Percentiles rank a stretch among this genome's conserved stretches.
phyloP scores from a whole-genome alignment of 30 jellyfish, hydroid and myxozoan genomes.

The Euphysa ruthae region DNA sequence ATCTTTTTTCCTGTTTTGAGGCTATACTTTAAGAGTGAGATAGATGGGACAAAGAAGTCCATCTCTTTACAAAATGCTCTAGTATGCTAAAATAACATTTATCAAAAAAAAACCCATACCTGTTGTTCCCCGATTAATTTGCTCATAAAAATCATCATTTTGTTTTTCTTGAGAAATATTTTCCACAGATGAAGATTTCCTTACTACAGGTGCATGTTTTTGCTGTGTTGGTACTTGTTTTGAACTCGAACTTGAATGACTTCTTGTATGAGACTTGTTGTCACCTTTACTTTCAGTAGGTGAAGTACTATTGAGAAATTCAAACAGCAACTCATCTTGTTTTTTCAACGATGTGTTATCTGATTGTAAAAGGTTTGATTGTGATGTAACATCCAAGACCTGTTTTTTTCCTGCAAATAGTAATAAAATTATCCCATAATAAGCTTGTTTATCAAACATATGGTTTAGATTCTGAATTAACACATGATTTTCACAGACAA shows the following conservation, averaged over 20 bases:
- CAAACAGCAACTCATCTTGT: constrained; percentile 77
- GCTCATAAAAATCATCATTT: too few species aligned
- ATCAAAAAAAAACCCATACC: too few species aligned
- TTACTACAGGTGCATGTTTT: neutral
- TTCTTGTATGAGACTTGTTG: constrained; percentile 27
- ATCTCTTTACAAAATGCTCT: too few species aligned
- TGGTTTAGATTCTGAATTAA: too few species aligned
- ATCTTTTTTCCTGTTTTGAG: too few species aligned
- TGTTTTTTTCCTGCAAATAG: neutral
- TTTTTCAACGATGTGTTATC: constrained; percentile 45
- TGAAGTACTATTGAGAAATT: constrained; percentile 62
- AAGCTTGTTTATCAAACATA: too few species aligned
- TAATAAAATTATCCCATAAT: too few species aligned
- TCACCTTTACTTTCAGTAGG: constrained; percentile 17
- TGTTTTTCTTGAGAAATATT: neutral
- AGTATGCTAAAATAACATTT: too few species aligned
- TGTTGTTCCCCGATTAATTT: too few species aligned
- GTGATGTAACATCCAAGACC: neutral
- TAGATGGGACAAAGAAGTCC: too few species aligned
- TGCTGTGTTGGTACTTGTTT: constrained; percentile 17
- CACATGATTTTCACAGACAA: too few species aligned
- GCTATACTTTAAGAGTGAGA: too few species aligned
- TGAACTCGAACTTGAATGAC: constrained; percentile 58
- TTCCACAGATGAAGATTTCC: neutral
- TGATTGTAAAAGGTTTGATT: constrained; percentile 31